Percentiles rank a stretch among this genome's conserved stretches.
These are phyloP conservation scores for Eudemis profundana DNA, from an alignment of 2,888 invertebrate species.

Conservation along the genomic window DNA sequence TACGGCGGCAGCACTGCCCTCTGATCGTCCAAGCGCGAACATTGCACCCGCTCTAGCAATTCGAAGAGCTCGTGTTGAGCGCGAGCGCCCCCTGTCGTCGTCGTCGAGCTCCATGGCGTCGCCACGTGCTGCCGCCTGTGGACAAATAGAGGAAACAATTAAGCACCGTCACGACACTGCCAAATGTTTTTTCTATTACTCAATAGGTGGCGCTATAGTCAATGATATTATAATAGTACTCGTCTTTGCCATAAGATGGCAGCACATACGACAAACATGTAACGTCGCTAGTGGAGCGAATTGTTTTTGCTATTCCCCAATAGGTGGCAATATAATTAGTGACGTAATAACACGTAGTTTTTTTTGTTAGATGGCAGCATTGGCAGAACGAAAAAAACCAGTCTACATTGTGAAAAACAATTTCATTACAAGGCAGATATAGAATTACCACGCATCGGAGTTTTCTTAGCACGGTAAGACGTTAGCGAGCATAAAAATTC, in stretches of 20 bases:
- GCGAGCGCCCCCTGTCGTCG: constrained; percentile 83
- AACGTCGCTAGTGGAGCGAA: no score
- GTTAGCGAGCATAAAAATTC: no score
- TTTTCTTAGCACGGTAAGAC: no score
- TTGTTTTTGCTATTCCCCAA: no score
- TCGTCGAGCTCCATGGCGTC: constrained; percentile 82
- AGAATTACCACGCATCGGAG: no score
- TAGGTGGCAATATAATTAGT: no score
- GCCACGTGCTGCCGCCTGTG: constrained; percentile 89
- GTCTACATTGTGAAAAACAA: no score
- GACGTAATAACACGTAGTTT: no score
- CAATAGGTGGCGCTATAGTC: constrained; percentile 44
- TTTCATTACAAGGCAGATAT: no score
- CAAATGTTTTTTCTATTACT: neutral
- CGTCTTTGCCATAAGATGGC: constrained; percentile 4
- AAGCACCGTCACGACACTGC: neutral
- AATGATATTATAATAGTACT: constrained; percentile 1
- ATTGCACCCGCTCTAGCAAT: constrained; percentile 96
- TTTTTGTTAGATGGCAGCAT: no score
- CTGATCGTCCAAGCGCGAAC: constrained; percentile 98
- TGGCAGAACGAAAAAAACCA: no score
- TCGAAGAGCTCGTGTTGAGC: constrained; percentile 94
- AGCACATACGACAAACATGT: neutral
- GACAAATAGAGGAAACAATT: constrained; percentile 56
- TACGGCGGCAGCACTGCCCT: constrained; percentile 97